Evolutionary conservation across 2,888 invertebrate species (phyloP), one percentile per base, ranked within the genome.

Genomic region (Drosophila ustulata): DNA sequence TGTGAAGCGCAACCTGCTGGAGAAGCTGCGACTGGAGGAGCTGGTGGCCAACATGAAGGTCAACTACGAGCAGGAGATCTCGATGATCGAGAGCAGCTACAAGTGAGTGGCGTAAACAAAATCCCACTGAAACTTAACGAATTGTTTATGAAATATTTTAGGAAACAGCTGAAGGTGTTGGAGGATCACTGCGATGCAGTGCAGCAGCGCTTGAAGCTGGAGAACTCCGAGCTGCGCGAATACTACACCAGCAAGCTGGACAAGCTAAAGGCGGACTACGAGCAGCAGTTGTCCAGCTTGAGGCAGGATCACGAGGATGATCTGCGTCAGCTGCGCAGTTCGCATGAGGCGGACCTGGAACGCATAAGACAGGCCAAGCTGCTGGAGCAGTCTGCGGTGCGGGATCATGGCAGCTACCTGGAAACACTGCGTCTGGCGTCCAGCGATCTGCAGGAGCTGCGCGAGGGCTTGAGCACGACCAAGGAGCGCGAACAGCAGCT

Each of bases 31-130:
- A 1, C 73, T 93, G 39, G 93, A 93, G 61, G 92, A 93, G 66
- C 71, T 92, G 43, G 77, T 92, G 51, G 89, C 92, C 47, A 92
- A 91, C 58, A 90, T 92, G 58, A 91, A 90, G 61, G 86, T 87
- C 4, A 92, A 92, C 77, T 91, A 92, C 66, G 93, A 92, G 51
- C 91, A 90, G 45, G 93, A 93, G 71, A 89, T 93, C n/a, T 90
- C 91, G 47, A 79, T 92, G 71, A 88, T 93, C n/a, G 92, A 93
- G 43, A 82, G 69, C 9, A 92, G 92, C 1, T 92, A 92, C 63
- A 92, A 90, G 92, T 92, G 67, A 86, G 75, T 69, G 0, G 8
- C 8, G 1, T 7, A 4, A 23, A 3, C 9, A n/a, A 6, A 6
- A 7, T 4, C 18, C 18, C 18, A 18, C 18, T 1, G 18, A 18